Conservation (phyloP, 2,888 invertebrate species). For the Notodonta ziczac region DNA sequence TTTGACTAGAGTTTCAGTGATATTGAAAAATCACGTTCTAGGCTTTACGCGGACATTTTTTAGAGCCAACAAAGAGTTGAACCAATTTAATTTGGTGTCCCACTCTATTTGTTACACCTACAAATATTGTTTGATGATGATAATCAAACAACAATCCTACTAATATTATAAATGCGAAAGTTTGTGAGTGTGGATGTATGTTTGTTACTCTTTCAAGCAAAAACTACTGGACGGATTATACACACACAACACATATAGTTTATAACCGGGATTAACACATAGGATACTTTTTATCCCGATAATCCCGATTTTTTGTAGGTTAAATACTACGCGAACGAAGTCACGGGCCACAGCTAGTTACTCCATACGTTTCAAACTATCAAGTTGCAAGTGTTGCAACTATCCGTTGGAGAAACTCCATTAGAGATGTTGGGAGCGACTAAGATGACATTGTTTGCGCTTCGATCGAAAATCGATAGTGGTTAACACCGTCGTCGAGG, state of each 20-base stretch:
- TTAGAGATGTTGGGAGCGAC: conserved; percentile 33
- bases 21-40: conserved; percentile 11
- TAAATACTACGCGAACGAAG: too few species aligned
- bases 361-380: conserved; percentile 32
- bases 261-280: too few species aligned
- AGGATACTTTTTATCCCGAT: too few species aligned
- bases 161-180: too few species aligned
- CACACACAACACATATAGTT: too few species aligned
- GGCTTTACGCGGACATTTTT: not conserved
- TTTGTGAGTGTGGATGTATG: too few species aligned
- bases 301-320: too few species aligned
- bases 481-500: conserved; percentile 19
- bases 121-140: conserved; percentile 22
- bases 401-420: conserved; percentile 48
- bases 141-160: conserved; percentile 11
- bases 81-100: not conserved
- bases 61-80: not conserved
- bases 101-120: not conserved
- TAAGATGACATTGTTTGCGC: conserved; percentile 53
- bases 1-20: conserved; percentile 6
- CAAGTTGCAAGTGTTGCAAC: conserved; percentile 43
- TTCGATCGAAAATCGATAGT: conserved; percentile 48
- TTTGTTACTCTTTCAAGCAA: too few species aligned
- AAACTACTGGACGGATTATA: too few species aligned
- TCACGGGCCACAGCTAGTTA: too few species aligned